Evolutionary conservation across 2,888 invertebrate genomes (phyloP).

Genomic region (Augiades crinisus): DNA sequence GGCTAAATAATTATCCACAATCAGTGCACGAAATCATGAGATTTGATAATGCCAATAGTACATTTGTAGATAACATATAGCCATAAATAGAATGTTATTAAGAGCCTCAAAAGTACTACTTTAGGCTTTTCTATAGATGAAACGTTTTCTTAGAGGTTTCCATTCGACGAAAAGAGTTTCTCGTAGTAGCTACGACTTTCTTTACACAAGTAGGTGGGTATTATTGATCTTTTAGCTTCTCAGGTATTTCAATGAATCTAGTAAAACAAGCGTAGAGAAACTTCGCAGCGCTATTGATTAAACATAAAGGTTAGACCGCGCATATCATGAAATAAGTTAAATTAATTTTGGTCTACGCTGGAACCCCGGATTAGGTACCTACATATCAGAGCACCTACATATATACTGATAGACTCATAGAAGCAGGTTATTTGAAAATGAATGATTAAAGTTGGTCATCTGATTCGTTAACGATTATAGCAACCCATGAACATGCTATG

Average conservation of each 20-base stretch:
- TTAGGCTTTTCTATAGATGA: constrained; percentile 2
- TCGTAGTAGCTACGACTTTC: background rate
- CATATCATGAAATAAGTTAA: background rate
- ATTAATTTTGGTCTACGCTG: no score
- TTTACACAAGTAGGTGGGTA: background rate
- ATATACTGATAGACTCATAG: no score
- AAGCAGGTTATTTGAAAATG: no score
- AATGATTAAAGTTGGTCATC: no score
- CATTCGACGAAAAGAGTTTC: background rate
- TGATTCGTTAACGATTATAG: no score
- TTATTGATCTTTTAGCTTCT: background rate
- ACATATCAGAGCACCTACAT: no score
- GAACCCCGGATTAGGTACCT: no score
- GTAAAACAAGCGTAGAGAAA: background rate
- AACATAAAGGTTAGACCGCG: constrained; percentile 7
- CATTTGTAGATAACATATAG: no score
- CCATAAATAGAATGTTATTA: background rate
- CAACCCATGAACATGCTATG: no score
- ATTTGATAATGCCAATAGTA: no score
- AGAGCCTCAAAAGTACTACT: constrained; percentile 1
- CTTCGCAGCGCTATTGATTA: constrained; percentile 15
- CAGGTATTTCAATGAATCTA: constrained; percentile 2
- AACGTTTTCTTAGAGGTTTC: background rate
- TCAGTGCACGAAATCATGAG: no score
- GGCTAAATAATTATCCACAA: no score